Evolutionary conservation across 1,140 invertebrate species (phyloP).

Genomic region (Drosophila sp.): DNA sequence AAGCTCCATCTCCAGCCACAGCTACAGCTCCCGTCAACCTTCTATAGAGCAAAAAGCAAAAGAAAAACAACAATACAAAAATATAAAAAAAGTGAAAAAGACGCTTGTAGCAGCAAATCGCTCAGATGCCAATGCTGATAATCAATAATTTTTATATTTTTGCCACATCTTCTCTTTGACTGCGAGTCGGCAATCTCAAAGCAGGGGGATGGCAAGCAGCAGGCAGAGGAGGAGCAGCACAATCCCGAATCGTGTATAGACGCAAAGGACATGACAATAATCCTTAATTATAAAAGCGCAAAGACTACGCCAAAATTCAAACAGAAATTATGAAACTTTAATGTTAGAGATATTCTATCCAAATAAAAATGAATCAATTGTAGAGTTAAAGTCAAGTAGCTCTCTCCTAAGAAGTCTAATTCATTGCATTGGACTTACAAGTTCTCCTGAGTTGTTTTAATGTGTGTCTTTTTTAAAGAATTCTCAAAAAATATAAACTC

Average conservation of each 20-base stretch:
- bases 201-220: neutral
- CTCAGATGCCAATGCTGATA: slow-evolving; percentile 74
- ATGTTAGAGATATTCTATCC: slow-evolving; percentile 44
- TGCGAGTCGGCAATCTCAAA: slow-evolving; percentile 23
- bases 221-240: neutral
- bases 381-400: too few species aligned
- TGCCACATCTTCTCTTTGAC: slow-evolving; percentile 48
- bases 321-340: slow-evolving; percentile 23
- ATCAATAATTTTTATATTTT: slow-evolving; percentile 81
- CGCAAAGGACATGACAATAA: slow-evolving; percentile 50
- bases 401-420: too few species aligned
- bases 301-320: slow-evolving; percentile 3
- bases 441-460: too few species aligned
- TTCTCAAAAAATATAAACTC: too few species aligned
- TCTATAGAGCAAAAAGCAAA: neutral
- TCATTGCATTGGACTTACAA: too few species aligned
- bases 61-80: slow-evolving; percentile 19
- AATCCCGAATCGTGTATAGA: neutral
- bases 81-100: slow-evolving; percentile 49
- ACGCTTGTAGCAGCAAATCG: slow-evolving; percentile 70
- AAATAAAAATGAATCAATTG: neutral
- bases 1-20: neutral
- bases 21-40: slow-evolving; percentile 1
- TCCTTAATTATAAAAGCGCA: slow-evolving; percentile 51
- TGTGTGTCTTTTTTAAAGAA: too few species aligned